Base-by-base conservation (phyloP, 2,113 vertebrate genomes). In the Microcebus lehilahytsara region DNA sequence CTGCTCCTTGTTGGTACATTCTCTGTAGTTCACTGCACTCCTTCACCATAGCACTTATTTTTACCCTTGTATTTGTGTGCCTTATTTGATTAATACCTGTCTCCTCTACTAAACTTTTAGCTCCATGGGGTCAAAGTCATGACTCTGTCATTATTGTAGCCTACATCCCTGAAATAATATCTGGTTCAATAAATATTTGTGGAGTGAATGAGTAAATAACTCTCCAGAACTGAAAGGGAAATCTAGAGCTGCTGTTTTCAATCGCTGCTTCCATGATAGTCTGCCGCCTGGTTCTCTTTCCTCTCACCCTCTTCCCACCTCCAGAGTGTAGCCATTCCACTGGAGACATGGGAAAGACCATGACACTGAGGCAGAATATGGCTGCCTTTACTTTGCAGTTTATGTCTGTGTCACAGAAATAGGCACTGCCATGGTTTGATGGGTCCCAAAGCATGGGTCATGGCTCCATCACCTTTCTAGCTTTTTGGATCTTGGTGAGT, bases 81-180 rank as follows among this genome's bases (percentile, higher is more conserved):
- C 85, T 85, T 85, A 32, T 85, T 91, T 91, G 67, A 86, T 92
- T 90, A 94, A 88, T 91, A 66, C 30, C 51, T 75, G 7, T 75
- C n/a, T 96, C 5, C 34, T 34, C 22, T 64, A 78, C 40, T 81
- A 79, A 95, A 90, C 51, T 79, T n/a, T 77, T 86, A 96, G 13
- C 3, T 74, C 40, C 51, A 0, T 84, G 10, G 69, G 60, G n/a
- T 53, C 91, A 78, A 53, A 42, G 3, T 78, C 49, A 25, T 56
- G 51, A 80, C 32, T 89, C 34, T 72, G 19, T 74, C 66, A 51
- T 85, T 89, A 37, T 32, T 4, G 3, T 84, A 37, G 8, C 42
- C 53, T 90, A 19, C 72, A 12, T 75, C 53, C 77, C 23, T 80
- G 74, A 49, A 22, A 46, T 92, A 77, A 62, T 81, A 77, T 34